Conservation (phyloP, 2,797 vertebrate genomes). For the Pygocentrus nattereri region DNA sequence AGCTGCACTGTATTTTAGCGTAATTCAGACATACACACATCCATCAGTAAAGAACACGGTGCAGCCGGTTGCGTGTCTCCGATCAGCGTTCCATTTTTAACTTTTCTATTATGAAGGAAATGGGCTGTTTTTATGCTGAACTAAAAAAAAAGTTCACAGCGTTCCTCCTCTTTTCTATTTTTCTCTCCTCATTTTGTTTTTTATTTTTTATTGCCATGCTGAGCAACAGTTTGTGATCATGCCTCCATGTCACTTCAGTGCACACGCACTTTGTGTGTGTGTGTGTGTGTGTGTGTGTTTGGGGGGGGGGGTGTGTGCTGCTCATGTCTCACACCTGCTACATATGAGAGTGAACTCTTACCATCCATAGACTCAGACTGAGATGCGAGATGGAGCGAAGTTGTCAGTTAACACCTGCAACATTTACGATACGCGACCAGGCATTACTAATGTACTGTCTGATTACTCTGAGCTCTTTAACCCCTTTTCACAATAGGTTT, state of each 20-base stretch:
- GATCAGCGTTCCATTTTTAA: constrained; percentile 15
- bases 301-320: too few relatives aligned
- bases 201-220: neutral
- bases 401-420: neutral
- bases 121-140: neutral
- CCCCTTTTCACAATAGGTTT: too few relatives aligned
- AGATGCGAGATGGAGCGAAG: too few relatives aligned
- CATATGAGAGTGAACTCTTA: neutral
- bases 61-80: neutral
- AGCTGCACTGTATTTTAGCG: too few relatives aligned
- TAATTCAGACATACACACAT: too few relatives aligned
- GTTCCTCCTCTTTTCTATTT: neutral
- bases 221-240: neutral
- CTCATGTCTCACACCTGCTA: neutral
- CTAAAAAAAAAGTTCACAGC: neutral
- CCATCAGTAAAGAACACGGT: neutral
- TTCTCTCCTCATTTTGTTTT: neutral
- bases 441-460: too few relatives aligned
- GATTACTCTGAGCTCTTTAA: too few relatives aligned
- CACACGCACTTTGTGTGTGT: neutral
- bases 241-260: neutral
- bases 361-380: neutral
- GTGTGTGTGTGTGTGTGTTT: neutral
- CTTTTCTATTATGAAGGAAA: neutral
- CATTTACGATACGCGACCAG: neutral